Evolutionary conservation across 2,797 vertebrate genomes (phyloP).

Genomic region (Ciconia nigra): DNA sequence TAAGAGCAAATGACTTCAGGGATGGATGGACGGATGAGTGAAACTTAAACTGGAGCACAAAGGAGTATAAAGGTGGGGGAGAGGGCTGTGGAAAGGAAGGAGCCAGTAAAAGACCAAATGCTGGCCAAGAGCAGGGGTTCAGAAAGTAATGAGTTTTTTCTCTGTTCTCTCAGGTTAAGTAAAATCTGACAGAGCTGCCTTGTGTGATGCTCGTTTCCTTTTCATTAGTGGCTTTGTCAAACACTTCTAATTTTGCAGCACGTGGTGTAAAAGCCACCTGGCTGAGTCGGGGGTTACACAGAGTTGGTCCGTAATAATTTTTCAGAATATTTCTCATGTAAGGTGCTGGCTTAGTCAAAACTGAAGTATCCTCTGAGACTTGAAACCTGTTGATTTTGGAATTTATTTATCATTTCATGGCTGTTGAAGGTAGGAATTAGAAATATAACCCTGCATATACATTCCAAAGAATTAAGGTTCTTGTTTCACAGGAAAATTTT

Average conservation of each 20-base stretch:
- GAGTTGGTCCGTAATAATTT: not conserved
- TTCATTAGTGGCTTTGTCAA: not conserved
- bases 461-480: not conserved
- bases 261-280: not conserved
- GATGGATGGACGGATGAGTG: not conserved
- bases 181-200: not conserved
- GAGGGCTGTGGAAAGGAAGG: not conserved
- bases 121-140: not conserved
- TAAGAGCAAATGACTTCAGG: not conserved
- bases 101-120: not conserved
- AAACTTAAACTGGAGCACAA: not conserved
- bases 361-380: not conserved
- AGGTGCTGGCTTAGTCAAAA: not conserved
- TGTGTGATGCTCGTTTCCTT: not conserved
- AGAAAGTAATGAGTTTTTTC: not conserved
- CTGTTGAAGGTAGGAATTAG: not conserved
- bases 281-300: fast-evolving
- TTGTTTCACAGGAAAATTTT: not conserved
- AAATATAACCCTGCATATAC: slow-evolving; percentile 7
- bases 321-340: not conserved
- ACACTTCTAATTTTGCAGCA: not conserved
- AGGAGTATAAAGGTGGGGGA: not conserved
- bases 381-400: not conserved
- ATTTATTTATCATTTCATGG: not conserved
- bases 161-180: not conserved